phyloP scores from a whole-genome alignment of 1,140 invertebrate genomes.

The Drosophila nigrodunni region DNA sequence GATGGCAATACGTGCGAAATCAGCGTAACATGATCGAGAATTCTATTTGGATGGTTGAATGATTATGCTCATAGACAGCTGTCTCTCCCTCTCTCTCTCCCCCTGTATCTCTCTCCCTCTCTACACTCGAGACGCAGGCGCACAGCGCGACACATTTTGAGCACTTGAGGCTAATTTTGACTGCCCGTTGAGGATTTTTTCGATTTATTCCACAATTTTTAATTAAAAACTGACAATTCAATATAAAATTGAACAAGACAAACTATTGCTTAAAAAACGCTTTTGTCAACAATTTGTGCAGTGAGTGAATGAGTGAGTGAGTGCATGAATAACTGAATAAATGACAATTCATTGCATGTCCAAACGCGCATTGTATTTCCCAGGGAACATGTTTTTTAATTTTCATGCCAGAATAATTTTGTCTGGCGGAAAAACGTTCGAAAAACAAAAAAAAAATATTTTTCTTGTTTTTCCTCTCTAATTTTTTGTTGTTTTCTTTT shows the following conservation, averaged over 20 bases:
- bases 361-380: conserved; percentile 78
- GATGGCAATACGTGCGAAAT: conserved; percentile 46
- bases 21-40: conserved; percentile 43
- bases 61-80: conserved; percentile 63
- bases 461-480: conserved; percentile 13
- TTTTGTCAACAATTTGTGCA: conserved; percentile 57
- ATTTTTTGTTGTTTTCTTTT: conserved; percentile 5
- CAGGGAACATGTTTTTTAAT: conserved; percentile 75
- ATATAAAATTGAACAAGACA: conserved; percentile 29
- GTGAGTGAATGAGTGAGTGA: conserved; percentile 51
- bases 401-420: conserved; percentile 77
- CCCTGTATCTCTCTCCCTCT: conserved; percentile 2
- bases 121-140: conserved; percentile 47
- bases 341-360: conserved; percentile 51
- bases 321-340: conserved; percentile 27
- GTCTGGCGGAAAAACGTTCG: conserved; percentile 68
- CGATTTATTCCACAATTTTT: conserved; percentile 45
- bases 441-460: conserved; percentile 23
- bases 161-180: conserved; percentile 75
- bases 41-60: conserved; percentile 50
- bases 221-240: conserved; percentile 63
- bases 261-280: conserved; percentile 45
- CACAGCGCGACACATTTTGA: conserved; percentile 61
- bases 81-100: not conserved
- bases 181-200: conserved; percentile 35